A percentile compares a stretch with the other conserved stretches of the same genome.
Conservation (phyloP, 2,797 vertebrate genomes). For the Ispidina lecontei region DNA sequence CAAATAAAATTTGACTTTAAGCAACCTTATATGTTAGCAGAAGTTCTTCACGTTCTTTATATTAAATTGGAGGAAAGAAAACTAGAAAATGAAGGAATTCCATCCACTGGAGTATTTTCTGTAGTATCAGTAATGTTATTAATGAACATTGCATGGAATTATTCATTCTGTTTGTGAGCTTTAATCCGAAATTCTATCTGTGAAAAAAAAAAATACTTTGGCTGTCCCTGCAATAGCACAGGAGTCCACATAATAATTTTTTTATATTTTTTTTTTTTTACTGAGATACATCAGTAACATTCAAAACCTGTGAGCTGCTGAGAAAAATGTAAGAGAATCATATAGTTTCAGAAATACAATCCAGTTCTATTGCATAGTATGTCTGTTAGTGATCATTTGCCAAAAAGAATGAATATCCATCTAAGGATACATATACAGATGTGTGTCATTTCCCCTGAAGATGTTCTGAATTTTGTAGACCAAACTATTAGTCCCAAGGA, state of each 20-base stretch:
- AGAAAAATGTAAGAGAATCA: neutral
- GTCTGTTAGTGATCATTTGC: slow-evolving; percentile 44
- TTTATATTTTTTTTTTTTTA: neutral
- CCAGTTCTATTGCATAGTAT: neutral
- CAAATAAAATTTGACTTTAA: neutral
- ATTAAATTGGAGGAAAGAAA: neutral
- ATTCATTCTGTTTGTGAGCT: neutral
- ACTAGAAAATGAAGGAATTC: neutral
- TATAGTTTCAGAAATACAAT: slow-evolving; percentile 30
- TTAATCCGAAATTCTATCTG: neutral
- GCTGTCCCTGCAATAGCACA: neutral
- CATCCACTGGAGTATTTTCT: neutral
- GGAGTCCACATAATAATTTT: neutral
- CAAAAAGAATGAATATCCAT: slow-evolving; percentile 44
- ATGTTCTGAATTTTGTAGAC: slow-evolving; percentile 55
- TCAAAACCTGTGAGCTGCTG: slow-evolving; percentile 12
- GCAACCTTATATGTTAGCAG: neutral
- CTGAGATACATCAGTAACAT: neutral
- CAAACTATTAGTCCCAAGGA: slow-evolving; percentile 4
- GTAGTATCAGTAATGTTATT: neutral
- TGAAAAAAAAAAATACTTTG: neutral
- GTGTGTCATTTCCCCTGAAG: slow-evolving; percentile 55
- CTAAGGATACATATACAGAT: slow-evolving; percentile 23
- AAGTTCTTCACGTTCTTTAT: neutral
- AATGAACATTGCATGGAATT: neutral